These are phyloP conservation scores for Linurgus olivaceus DNA, from an alignment of 2,797 vertebrate species.

Conservation along the genomic window DNA sequence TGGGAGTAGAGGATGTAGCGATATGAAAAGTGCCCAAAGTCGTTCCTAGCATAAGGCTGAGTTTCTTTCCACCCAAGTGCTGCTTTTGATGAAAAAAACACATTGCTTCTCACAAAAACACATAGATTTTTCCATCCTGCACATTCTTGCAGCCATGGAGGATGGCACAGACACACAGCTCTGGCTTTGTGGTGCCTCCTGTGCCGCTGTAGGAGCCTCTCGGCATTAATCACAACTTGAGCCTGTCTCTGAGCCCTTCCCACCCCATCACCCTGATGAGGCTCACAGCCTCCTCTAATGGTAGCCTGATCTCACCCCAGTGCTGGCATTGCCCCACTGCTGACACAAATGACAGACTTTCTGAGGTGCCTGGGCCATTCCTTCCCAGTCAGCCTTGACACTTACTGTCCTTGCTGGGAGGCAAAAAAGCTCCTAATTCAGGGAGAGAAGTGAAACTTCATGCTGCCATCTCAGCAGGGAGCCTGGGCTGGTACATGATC, in stretches of 20 bases:
- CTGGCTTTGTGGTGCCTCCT: background rate
- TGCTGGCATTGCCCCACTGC: accelerated
- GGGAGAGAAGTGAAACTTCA: background rate
- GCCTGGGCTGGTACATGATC: background rate
- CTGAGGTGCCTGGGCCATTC: background rate
- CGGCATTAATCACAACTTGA: background rate
- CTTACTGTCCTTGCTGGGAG: background rate
- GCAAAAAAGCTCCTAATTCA: background rate
- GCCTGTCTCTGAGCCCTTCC: background rate
- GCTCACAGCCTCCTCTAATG: accelerated
- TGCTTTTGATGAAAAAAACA: background rate
- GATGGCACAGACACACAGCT: accelerated
- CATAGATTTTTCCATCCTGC: background rate
- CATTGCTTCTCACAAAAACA: background rate
- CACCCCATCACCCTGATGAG: background rate
- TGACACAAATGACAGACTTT: background rate
- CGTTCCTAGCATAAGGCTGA: background rate
- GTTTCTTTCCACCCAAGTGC: background rate
- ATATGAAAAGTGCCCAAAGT: background rate
- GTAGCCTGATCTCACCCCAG: background rate
- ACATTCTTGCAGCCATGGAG: background rate
- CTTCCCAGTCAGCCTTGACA: background rate
- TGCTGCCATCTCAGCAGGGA: background rate
- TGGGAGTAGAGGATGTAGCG: background rate
- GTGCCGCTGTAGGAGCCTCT: background rate